phyloP scores from a whole-genome alignment of 2,797 vertebrate species.

The Phaenicophaeus curvirostris region DNA sequence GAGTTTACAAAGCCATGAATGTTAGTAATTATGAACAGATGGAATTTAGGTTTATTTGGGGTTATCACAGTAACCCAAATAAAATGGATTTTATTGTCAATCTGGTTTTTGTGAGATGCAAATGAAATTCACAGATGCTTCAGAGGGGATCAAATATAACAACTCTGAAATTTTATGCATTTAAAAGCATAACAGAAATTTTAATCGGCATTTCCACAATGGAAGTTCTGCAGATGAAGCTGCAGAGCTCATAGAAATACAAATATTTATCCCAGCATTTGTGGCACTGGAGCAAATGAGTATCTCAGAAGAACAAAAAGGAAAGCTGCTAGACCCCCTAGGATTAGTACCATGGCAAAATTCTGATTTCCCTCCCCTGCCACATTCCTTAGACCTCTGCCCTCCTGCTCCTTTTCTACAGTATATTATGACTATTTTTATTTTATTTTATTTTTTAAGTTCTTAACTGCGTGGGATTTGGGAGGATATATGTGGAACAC shows the following conservation, averaged over 20 bases:
- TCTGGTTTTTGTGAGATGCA: constrained; percentile 4
- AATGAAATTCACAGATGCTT: constrained; percentile 19
- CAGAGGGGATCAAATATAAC: constrained; percentile 11
- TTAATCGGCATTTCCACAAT: neutral
- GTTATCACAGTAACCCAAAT: constrained; percentile 14
- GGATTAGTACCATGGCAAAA: neutral
- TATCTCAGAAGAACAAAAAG: neutral
- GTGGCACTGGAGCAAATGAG: neutral
- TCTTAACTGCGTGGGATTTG: neutral
- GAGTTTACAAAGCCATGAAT: neutral
- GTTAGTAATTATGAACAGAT: constrained; percentile 15
- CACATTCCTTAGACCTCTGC: neutral
- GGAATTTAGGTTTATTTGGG: constrained; percentile 21
- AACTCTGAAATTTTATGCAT: neutral
- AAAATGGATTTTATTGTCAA: constrained; percentile 30
- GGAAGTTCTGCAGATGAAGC: neutral
- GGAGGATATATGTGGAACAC: neutral
- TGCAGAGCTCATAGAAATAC: neutral
- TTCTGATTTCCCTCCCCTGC: neutral
- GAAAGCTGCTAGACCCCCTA: neutral
- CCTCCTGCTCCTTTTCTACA: neutral
- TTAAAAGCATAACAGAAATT: constrained; percentile 34
- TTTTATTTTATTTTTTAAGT: neutral
- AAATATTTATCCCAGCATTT: neutral
- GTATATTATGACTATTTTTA: neutral